Conservation (phyloP, 2,888 invertebrate species). For the Xestia c-nigrum region DNA sequence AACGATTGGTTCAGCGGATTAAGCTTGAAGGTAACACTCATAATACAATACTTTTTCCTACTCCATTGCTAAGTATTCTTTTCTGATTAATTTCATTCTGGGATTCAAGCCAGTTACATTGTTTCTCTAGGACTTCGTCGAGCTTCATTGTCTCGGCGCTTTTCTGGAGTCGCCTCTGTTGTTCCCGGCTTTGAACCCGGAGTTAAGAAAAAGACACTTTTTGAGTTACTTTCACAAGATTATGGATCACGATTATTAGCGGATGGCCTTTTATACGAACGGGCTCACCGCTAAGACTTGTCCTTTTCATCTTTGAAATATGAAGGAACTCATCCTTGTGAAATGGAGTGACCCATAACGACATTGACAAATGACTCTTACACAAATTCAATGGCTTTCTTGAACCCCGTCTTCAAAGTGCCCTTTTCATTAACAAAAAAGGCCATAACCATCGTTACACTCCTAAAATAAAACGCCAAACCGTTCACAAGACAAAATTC, state of each 20-base stretch:
- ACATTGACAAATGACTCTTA: neutral
- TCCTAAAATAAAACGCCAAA: slow-evolving; percentile 7
- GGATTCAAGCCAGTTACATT: no score
- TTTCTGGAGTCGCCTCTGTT: no score
- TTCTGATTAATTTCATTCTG: no score
- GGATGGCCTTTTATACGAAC: neutral
- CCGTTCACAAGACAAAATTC: neutral
- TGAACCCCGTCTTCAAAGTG: neutral
- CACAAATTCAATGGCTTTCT: neutral
- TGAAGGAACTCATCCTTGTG: neutral
- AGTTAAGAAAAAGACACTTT: no score
- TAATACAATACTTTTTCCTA: no score
- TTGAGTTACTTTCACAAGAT: neutral
- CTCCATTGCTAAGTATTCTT: no score
- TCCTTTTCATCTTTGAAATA: neutral
- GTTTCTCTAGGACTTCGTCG: no score
- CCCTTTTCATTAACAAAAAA: neutral
- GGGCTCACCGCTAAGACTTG: neutral
- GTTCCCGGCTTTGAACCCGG: no score
- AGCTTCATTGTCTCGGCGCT: no score
- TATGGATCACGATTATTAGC: neutral
- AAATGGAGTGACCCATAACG: neutral
- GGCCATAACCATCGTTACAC: neutral
- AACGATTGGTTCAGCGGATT: no score
- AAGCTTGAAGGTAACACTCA: no score